Conservation (phyloP, 1,140 invertebrate species). For the Epicauta chinensis region DNA sequence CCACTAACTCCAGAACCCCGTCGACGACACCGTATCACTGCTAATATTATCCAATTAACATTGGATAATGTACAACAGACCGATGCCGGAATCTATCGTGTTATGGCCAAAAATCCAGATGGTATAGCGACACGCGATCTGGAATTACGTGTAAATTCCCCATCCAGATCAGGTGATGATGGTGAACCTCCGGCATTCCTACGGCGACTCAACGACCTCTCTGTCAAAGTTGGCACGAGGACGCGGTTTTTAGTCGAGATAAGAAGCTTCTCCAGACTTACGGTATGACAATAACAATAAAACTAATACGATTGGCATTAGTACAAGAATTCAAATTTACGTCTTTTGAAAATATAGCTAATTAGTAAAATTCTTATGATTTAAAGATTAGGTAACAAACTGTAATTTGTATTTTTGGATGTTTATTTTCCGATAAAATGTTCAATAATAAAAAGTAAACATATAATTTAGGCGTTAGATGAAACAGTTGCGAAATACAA, state of each 20-base stretch:
- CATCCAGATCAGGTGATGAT: constrained; percentile 29
- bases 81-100: constrained; percentile 51
- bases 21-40: constrained; percentile 29
- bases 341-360: no score
- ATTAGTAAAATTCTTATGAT: no score
- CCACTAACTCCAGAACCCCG: constrained; percentile 32
- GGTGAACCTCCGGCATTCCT: constrained; percentile 72
- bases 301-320: neutral
- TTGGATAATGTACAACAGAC: constrained; percentile 48
- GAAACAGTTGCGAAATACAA: no score
- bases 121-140: constrained; percentile 41
- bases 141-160: constrained; percentile 32
- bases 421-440: no score
- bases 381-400: no score
- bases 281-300: constrained; percentile 48
- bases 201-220: constrained; percentile 67
- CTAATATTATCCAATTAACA: constrained; percentile 48
- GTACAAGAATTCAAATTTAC: neutral
- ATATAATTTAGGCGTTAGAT: no score
- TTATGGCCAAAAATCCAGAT: constrained; percentile 49
- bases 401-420: no score
- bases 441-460: no score
- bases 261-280: constrained; percentile 65
- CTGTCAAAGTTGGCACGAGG: constrained; percentile 78
- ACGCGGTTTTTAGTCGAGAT: constrained; percentile 79